Evolutionary conservation across 2,888 invertebrate species (phyloP).

Genomic region (Microctonus hyperodae): DNA sequence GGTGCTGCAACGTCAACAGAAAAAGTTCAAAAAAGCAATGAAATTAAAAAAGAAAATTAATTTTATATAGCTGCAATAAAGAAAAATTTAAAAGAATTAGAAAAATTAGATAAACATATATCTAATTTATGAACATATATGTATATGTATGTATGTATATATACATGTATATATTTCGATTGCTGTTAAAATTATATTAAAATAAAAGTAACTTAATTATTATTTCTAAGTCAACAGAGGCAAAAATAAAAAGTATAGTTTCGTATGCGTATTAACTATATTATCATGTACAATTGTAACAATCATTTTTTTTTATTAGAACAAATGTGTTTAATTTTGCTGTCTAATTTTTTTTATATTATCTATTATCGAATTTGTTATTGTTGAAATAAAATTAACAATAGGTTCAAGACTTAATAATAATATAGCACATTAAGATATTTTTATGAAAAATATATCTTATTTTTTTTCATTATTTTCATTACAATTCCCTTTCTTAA

Average conservation of each 20-base stretch:
- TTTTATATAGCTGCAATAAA: neutral
- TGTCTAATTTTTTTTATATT: conserved; percentile 28
- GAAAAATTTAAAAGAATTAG: neutral
- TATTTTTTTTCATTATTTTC: neutral
- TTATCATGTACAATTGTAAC: no score
- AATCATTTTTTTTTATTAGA: neutral
- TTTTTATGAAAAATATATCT: conserved; percentile 1
- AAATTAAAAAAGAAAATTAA: neutral
- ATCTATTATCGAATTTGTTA: conserved; percentile 45
- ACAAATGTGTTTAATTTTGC: conserved; percentile 24
- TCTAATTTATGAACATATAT: conserved; percentile 27
- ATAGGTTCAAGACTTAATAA: conserved; percentile 40
- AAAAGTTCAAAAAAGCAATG: conserved; percentile 10
- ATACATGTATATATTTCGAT: conserved; percentile 23
- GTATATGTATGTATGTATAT: conserved; percentile 14
- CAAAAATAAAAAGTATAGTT: neutral
- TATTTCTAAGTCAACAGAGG: no score
- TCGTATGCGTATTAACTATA: neutral
- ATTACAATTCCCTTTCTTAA: neutral
- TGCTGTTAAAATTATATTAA: conserved; percentile 38
- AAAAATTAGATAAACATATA: neutral
- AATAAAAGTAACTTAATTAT: no score
- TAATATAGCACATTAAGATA: conserved; percentile 33
- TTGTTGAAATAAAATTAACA: conserved; percentile 56
- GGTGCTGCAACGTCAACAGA: conserved; percentile 65